Conservation (phyloP, 2,113 vertebrate species). For the Calyptomena viridis region DNA sequence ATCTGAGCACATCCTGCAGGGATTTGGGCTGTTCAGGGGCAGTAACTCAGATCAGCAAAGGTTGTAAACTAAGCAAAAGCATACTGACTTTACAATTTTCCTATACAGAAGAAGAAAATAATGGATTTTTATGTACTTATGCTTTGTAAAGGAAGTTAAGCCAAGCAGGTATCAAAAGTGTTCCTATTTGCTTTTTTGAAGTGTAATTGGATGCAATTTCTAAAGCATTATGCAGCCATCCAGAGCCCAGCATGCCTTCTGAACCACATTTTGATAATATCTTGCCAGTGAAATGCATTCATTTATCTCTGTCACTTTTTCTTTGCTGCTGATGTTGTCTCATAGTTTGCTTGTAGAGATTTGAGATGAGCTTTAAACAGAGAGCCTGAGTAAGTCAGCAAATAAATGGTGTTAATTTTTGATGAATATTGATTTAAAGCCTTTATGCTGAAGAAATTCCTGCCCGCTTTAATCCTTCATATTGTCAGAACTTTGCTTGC, state of each 20-base stretch:
- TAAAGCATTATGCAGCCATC: not conserved
- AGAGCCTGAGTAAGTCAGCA: not conserved
- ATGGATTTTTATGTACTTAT: not conserved
- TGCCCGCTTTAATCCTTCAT: not conserved
- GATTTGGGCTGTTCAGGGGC: not conserved
- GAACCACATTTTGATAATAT: not conserved
- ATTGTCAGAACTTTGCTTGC: not conserved
- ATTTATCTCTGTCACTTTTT: not conserved
- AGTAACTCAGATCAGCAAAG: not conserved
- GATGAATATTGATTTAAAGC: not conserved
- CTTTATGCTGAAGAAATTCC: not conserved
- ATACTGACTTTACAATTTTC: not conserved
- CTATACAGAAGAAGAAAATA: not conserved
- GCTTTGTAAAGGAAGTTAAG: not conserved
- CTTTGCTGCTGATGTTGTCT: not conserved
- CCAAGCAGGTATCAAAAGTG: not conserved
- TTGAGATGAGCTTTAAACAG: not conserved
- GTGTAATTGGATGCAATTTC: not conserved
- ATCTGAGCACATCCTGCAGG: accelerated
- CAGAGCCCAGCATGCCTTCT: not conserved
- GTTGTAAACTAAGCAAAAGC: not conserved
- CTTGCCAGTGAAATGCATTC: not conserved
- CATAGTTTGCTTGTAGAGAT: not conserved
- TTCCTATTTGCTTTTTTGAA: not conserved
- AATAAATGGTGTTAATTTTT: not conserved